Conservation (phyloP, 2,113 vertebrate genomes). For the Canis aureus region DNA sequence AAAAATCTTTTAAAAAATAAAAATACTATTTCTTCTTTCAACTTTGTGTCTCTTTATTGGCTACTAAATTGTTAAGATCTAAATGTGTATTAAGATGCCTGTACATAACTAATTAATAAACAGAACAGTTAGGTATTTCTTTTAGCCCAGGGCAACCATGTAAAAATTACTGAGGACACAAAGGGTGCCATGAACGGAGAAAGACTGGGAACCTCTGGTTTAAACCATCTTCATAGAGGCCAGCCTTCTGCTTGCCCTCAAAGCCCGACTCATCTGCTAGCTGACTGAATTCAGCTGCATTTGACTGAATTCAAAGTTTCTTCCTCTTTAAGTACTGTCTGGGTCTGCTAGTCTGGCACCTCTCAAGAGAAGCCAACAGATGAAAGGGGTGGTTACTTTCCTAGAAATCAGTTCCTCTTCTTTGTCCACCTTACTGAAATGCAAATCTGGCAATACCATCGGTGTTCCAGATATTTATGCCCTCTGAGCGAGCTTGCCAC, state of each 20-base stretch:
- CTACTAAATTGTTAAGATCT: background rate
- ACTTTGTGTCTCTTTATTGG: background rate
- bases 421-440: background rate
- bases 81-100: background rate
- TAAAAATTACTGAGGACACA: background rate
- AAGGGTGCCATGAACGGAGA: background rate
- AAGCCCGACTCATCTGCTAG: background rate
- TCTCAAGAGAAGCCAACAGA: background rate
- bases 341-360: background rate
- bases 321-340: background rate
- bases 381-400: background rate
- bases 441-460: background rate
- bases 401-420: background rate
- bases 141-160: background rate
- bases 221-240: background rate
- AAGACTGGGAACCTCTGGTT: background rate
- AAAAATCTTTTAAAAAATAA: background rate
- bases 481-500: background rate
- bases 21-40: slow-evolving; percentile 14
- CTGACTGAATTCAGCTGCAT: background rate
- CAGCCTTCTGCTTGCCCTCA: background rate
- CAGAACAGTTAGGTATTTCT: background rate
- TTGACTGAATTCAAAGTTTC: background rate
- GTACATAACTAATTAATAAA: background rate
- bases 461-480: background rate